phyloP scores from a whole-genome alignment of 1,140 invertebrate genomes.

The Drosophila subpulchrella region DNA sequence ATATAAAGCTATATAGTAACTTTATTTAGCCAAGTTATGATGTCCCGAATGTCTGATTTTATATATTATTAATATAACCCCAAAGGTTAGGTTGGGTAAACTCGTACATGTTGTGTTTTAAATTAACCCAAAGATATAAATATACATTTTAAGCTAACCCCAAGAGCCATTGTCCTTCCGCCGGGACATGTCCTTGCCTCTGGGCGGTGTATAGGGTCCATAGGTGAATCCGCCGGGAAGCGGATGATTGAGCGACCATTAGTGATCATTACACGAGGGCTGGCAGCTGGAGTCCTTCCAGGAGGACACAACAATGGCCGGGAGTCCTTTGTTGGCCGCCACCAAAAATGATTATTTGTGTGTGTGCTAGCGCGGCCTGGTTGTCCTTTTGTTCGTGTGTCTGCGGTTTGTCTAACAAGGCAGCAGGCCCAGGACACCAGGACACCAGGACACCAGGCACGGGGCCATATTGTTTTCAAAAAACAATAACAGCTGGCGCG shows the following conservation, averaged over 20 bases:
- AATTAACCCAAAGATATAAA: background rate
- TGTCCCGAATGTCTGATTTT: too few relatives aligned
- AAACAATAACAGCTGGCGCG: constrained; percentile 46
- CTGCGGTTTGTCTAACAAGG: constrained; percentile 67
- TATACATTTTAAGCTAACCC: background rate
- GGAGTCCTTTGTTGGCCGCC: constrained; percentile 33
- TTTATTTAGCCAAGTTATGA: too few relatives aligned
- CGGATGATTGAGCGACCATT: constrained; percentile 44
- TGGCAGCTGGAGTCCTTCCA: constrained; percentile 22
- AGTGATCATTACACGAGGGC: constrained; percentile 40
- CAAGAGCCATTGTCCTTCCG: background rate
- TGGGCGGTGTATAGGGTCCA: background rate
- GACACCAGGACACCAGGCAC: background rate
- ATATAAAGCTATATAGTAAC: too few relatives aligned
- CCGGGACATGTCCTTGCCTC: background rate
- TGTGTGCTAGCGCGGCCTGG: constrained; percentile 13
- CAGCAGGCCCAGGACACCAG: constrained; percentile 16
- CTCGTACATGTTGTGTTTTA: background rate
- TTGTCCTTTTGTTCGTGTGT: constrained; percentile 28
- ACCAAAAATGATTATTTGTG: constrained; percentile 70
- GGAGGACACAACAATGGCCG: constrained; percentile 20
- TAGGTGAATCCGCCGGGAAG: constrained; percentile 12
- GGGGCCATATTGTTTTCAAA: constrained; percentile 59
- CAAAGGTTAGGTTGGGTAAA: background rate
- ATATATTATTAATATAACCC: background rate